Evolutionary conservation across 2,113 vertebrate genomes (phyloP), one percentile per base, ranked within the genome.

Genomic region (Cochlearius cochlearius): DNA sequence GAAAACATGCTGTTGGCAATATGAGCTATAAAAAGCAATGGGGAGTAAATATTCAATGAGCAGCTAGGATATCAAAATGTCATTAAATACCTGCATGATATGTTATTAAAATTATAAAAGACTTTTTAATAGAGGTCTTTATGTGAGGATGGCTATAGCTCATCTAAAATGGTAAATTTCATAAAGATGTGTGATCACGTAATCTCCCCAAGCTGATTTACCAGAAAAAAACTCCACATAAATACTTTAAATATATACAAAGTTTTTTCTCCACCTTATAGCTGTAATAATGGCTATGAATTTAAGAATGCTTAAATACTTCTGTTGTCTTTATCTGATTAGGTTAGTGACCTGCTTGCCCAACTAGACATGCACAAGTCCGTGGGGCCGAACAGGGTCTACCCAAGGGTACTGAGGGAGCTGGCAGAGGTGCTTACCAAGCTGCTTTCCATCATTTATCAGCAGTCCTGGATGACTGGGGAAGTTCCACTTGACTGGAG

Each of bases 21-120:
- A 84, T 63, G 41, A 92, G 56, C 47, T 91, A 88, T 55, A 52
- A 97, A 97, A 97, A 97, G 60, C 95, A 92, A 79, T 39, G 38
- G 85, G 91, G 60, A 96, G 55, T 89, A 96, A 96, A 95, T 88
- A 95, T 81, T 92, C 72, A 88, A 10, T 56, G 74, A 95, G 78
- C 47, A 94, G 81, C 84, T 78, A 97, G 82, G 58, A 95, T 95
- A 97, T 91, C 68, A 97, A 95, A 95, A 82, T 81, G 66, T 73
- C 84, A 79, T 96, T 94, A 95, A 92, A 86, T 88, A 94, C 67
- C 47, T 75, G 90, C 96, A 91, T 88, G 91, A 21, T 63, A 95
- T 23, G 34, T 94, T 82, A 96, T 96, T 92, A 96, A 92, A 97
- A 96, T 95, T 96, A 88, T 76, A 95, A 95, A 97, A 90, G 87